Evolutionary conservation across 2,797 vertebrate species (phyloP).

Genomic region (Silurus aristotelis): DNA sequence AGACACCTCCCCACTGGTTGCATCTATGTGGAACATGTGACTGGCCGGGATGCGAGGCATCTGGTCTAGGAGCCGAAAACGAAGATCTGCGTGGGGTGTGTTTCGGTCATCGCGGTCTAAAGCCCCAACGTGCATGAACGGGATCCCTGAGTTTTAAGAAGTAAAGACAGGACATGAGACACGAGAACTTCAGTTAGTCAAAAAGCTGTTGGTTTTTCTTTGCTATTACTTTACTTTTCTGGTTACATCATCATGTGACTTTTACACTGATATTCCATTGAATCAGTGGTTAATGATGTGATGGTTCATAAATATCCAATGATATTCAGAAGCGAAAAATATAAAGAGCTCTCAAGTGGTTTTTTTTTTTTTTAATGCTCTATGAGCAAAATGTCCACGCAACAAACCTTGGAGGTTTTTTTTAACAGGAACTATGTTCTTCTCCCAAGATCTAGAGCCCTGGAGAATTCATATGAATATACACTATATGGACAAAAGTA

Average conservation of each 20-base stretch:
- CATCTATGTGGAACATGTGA: slow-evolving; percentile 76
- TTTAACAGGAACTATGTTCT: no score
- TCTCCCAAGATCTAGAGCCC: no score
- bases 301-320: not conserved
- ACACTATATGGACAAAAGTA: no score
- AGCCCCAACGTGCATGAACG: slow-evolving; percentile 79
- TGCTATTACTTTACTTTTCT: not conserved
- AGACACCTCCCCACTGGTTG: slow-evolving; percentile 73
- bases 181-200: not conserved
- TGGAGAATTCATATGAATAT: no score
- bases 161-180: slow-evolving; percentile 21
- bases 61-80: slow-evolving; percentile 78
- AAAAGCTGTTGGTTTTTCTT: not conserved
- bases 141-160: slow-evolving; percentile 63
- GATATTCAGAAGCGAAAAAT: not conserved
- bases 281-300: not conserved
- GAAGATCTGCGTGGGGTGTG: slow-evolving; percentile 78
- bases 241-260: not conserved
- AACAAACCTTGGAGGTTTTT: no score
- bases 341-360: not conserved
- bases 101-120: slow-evolving; percentile 74
- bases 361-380: not conserved
- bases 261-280: not conserved
- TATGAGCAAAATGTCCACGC: no score
- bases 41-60: slow-evolving; percentile 76